Evolutionary conservation across 2,797 vertebrate genomes (phyloP), one percentile per base, ranked within the genome.

Genomic region (Gallinago solitaria): DNA sequence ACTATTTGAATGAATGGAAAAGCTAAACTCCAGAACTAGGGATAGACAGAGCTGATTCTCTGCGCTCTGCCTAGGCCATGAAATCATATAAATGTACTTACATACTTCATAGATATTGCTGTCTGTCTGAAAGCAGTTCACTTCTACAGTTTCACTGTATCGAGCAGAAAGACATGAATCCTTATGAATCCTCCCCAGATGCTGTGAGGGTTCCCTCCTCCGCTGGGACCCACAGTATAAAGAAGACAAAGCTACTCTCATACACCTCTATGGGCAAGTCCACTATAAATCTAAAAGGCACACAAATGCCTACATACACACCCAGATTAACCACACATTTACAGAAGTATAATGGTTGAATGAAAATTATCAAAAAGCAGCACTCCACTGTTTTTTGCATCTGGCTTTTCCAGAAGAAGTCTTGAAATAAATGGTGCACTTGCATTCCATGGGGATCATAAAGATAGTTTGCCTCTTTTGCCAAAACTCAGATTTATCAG

Each of bases 361-460:
- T 13, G 17, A 54, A 80, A 30, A 3, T 21, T 2, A 30, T 47
- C 12, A 50, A 61, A 86, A 80, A 67, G 12, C 19, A 25, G 15
- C 13, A 59, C 7, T 45, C 41, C 30, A 11, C 23, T 47, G 12
- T n/a, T 71, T 79, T 30, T 45, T 70, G 11, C 9, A 47, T 24
- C 9, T n/a, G 18, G 5, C 2, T 83, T 2, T 67, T 88, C 18
- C 47, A 54, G 41, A 88, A 56, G 17, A 57, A 4, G 14, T 24
- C 19, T 68, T 0, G 0, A 68, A 84, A 71, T 15, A 33, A 63
- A 33, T 4, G 27, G 2, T 3, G 1, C 32, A 20, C 16, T 68
- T 83, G 25, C 14, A 48, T 43, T 85, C 25, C 20, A 11, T 3
- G 21, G 18, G 11, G 17, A 69, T 11, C 20, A 15, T 9, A 24